Base-by-base conservation (phyloP, 2,888 invertebrate species). In the Drosophila monieri region DNA sequence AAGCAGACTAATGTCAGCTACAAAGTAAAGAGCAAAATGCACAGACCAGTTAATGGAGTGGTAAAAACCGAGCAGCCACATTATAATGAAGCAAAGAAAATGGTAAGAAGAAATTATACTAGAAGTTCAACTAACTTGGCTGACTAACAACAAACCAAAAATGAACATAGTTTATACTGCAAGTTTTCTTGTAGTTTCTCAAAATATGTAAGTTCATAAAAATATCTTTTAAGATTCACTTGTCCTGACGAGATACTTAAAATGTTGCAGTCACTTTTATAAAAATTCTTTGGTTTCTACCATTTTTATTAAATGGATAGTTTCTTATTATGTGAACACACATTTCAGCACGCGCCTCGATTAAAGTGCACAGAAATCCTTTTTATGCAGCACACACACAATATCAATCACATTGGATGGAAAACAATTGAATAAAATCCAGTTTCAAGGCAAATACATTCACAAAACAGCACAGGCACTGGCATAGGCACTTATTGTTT, bases 11-110 rank as follows among this genome's bases (percentile, higher is more conserved):
- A 84, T 76, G 85, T 76, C 85, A 77, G 87, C 67, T 61, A 60
- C 67, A 43, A 70, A 62, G 73, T 72, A 65, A 66, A 84, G 87
- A 80, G 78, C 87, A 86, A 84, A 81, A 80, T 87, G 67, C 87
- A 73, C 60, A 73, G 74, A 76, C 80, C 80, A 77, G 75, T 80
- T 80, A 80, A 80, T 80, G 86, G 86, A 86, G 64, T 84, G 84
- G 55, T 61, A 81, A 68, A 81, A 77, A 68, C 66, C 47, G 54
- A 53, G 47, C 62, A 35, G 46, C 57, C 27, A 55, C 56, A 27
- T 9, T 27, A 27, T 27, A 27, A 27, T 9, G 27, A 66, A 41
- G 49, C 46, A 14, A 57, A 58, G 51, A 59, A 53, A 48, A 48
- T 23, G 18, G 21, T 15, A 32, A 61, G 51, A 54, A 49, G 27